Conservation (phyloP, 2,113 vertebrate species). For the Catharus fuscescens region DNA sequence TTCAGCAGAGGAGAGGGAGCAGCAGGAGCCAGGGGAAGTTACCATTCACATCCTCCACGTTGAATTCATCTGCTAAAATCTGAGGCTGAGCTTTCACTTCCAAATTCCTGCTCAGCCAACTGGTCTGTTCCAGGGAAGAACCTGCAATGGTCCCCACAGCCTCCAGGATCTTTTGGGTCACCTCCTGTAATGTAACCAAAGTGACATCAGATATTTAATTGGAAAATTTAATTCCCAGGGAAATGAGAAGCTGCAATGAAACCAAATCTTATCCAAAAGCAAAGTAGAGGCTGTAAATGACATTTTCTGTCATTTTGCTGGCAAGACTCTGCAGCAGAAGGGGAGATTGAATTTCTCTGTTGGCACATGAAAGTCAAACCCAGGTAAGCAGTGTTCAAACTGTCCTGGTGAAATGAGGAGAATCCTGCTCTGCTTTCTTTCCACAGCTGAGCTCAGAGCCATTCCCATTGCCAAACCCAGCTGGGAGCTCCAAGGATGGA, state of each 20-base stretch:
- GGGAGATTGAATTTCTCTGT: not conserved
- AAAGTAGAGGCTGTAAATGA: not conserved
- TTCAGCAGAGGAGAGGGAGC: not conserved
- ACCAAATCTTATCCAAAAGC: not conserved
- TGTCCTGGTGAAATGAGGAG: not conserved
- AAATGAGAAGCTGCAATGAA: not conserved
- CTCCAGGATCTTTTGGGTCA: constrained; percentile 93
- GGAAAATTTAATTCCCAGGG: not conserved
- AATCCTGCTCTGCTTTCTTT: not conserved
- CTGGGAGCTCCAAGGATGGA: not conserved
- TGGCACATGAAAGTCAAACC: not conserved
- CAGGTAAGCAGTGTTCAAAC: not conserved
- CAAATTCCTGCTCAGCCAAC: constrained; percentile 95
- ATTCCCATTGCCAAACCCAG: not conserved
- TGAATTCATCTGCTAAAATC: constrained; percentile 83
- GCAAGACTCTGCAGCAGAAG: not conserved
- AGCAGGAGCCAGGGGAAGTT: not conserved
- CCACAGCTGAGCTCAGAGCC: not conserved
- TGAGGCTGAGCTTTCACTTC: constrained; percentile 97
- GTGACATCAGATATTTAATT: not conserved
- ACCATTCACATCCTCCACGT: constrained; percentile 81
- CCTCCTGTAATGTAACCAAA: constrained; percentile 79
- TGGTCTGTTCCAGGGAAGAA: constrained; percentile 96
- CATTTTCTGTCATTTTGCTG: not conserved
- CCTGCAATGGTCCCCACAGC: constrained; percentile 90